A percentile compares a stretch with the other conserved stretches of the same genome.
Conservation (phyloP, 2,888 invertebrate species). For the Rutpela maculata region DNA sequence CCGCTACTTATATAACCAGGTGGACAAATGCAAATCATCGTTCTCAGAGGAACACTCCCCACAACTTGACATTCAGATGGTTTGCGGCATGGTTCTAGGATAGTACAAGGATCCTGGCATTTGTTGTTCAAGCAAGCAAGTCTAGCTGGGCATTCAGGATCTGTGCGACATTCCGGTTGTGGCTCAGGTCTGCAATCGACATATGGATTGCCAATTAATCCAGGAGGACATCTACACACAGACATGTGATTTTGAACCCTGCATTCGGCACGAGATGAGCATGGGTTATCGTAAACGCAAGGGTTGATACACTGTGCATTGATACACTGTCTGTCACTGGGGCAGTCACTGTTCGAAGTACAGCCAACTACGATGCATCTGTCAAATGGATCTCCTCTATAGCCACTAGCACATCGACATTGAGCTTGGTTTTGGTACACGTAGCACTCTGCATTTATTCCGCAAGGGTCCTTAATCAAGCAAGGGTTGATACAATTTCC, state of each 20-base stretch:
- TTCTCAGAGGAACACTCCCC: constrained; percentile 88
- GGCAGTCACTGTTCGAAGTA: constrained; percentile 90
- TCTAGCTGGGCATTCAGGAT: constrained; percentile 87
- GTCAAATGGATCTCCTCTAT: constrained; percentile 85
- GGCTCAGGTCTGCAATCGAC: constrained; percentile 85
- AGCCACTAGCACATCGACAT: constrained; percentile 89
- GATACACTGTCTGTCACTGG: constrained; percentile 88
- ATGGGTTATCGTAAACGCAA: constrained; percentile 85
- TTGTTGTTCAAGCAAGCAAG: constrained; percentile 88
- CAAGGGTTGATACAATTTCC: constrained; percentile 92
- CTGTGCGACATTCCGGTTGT: constrained; percentile 85
- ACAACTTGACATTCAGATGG: constrained; percentile 90
- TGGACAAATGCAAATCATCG: constrained; percentile 93
- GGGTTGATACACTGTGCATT: constrained; percentile 91
- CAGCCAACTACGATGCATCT: constrained; percentile 89
- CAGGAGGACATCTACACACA: constrained; percentile 88
- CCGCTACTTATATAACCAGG: constrained; percentile 91
- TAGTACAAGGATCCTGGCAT: constrained; percentile 89
- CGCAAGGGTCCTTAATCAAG: constrained; percentile 86
- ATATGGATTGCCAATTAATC: constrained; percentile 87
- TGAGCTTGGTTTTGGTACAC: constrained; percentile 83
- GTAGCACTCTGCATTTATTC: constrained; percentile 88
- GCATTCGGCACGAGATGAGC: constrained; percentile 87
- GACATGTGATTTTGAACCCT: constrained; percentile 88
- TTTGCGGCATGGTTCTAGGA: constrained; percentile 85